Conservation (phyloP, 2,888 invertebrate species). For the Gandaritis pyraliata region DNA sequence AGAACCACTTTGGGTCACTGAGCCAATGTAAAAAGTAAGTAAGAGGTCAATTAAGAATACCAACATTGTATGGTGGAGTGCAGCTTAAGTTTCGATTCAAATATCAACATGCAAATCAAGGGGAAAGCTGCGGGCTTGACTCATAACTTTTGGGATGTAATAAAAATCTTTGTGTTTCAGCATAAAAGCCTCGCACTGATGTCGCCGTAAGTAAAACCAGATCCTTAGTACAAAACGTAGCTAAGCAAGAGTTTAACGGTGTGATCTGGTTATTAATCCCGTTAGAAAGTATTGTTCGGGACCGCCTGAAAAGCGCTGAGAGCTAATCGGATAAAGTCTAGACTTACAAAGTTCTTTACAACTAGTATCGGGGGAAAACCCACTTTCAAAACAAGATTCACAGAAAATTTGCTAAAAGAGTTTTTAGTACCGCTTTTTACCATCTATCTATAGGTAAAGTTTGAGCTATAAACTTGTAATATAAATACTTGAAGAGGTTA, state of each 20-base stretch:
- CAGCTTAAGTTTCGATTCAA: too few species aligned
- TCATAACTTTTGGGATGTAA: too few species aligned
- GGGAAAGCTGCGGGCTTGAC: too few species aligned
- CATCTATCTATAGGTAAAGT: conserved; percentile 12
- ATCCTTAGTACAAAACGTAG: conserved; percentile 5
- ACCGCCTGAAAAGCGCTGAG: conserved; percentile 38
- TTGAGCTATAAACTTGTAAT: conserved; percentile 10
- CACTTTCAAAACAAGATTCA: conserved; percentile 43
- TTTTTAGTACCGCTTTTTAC: not conserved
- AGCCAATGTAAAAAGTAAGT: too few species aligned
- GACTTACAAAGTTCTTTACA: conserved; percentile 28
- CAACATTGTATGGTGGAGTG: too few species aligned
- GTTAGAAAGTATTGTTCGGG: conserved; percentile 43
- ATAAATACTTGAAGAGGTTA: conserved; percentile 15
- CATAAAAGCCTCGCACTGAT: not conserved
- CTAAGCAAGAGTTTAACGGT: conserved; percentile 15
- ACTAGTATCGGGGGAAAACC: conserved; percentile 12
- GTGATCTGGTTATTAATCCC: conserved; percentile 34
- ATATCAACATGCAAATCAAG: too few species aligned
- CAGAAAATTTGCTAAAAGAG: conserved; percentile 32
- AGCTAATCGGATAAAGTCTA: conserved; percentile 47
- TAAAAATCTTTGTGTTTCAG: too few species aligned
- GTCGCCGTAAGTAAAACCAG: not conserved
- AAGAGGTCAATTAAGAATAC: too few species aligned
- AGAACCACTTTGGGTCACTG: too few species aligned